Base-by-base conservation (phyloP, 2,888 invertebrate genomes). In the Heliconius charithonia region DNA sequence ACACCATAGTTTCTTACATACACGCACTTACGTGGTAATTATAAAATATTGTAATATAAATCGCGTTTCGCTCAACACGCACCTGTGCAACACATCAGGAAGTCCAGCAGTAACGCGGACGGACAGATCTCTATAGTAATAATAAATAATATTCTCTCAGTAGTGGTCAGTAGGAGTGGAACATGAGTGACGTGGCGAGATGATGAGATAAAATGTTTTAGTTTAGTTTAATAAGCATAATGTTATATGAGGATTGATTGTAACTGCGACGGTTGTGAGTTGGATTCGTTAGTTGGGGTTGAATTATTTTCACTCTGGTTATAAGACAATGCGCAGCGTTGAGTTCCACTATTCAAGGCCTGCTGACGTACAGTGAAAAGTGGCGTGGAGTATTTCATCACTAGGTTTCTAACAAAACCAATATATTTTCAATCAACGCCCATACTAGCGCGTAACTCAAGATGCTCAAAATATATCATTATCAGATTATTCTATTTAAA, bases 61-160 rank as follows among this genome's bases (percentile, higher is more conserved):
- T 56, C 16, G 62, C 45, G 65, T 51, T 69, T 41, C 71, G 72
- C 89, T 86, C 79, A 73, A 86, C 66, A 84, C 74, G 88, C 91
- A 92, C 92, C 92, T 91, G 91, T 87, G 85, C 89, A 81, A 85
- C 87, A 85, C 87, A 91, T 91, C 92, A 91, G 92, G 92, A 92
- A 92, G 91, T 91, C 85, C 88, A 88, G 87, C 87, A 87, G 86
- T 85, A 86, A 87, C 84, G 83, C 86, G 82, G 88, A 72, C 32
- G 59, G 72, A 72, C 72, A 72, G 72, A 32, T 72, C 72, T 59
- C 59, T 72, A 72, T 72, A 56, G 72, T 72, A 59, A 72, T 72
- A 72, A 72, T 72, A 72, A 72, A 72, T 72, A 72, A 59, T 72
- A 59, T 72, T 72, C 59, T 56, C 71, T 56, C 71, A 29, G 56